Conservation (phyloP, 2,113 vertebrate species). For the Chlorodrepanis virens region DNA sequence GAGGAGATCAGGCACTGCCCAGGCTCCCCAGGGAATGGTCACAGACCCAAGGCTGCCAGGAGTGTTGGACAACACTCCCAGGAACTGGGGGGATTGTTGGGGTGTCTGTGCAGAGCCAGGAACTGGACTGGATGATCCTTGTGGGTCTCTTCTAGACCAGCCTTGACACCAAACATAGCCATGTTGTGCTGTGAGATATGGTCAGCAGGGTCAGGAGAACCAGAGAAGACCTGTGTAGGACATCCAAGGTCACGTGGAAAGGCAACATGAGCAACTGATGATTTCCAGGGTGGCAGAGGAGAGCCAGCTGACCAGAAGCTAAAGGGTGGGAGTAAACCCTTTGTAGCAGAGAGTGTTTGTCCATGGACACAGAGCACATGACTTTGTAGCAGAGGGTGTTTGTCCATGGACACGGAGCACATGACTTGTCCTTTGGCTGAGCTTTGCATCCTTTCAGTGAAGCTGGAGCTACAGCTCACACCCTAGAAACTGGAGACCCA, state of each 20-base stretch:
- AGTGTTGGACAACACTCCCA: fast-evolving
- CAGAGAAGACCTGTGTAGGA: background rate
- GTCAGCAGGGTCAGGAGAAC: background rate
- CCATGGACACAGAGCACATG: fast-evolving
- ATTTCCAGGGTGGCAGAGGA: background rate
- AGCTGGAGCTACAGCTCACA: background rate
- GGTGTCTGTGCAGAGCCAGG: background rate
- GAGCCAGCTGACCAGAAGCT: background rate
- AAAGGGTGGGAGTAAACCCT: background rate
- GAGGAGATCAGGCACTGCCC: fast-evolving
- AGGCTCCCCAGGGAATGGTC: background rate
- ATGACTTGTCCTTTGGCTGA: background rate
- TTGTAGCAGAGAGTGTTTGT: background rate
- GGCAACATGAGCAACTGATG: background rate
- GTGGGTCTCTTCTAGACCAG: background rate
- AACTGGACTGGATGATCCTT: background rate
- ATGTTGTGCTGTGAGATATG: background rate
- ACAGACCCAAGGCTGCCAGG: background rate
- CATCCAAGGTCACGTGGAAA: background rate
- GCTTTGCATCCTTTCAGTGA: background rate
- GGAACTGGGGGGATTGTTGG: background rate
- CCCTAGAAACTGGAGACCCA: background rate
- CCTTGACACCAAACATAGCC: background rate
- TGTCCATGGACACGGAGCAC: fast-evolving
- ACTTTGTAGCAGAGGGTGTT: background rate